Evolutionary conservation across 2,888 invertebrate genomes (phyloP).

Genomic region (Oxystoma pomonae): DNA sequence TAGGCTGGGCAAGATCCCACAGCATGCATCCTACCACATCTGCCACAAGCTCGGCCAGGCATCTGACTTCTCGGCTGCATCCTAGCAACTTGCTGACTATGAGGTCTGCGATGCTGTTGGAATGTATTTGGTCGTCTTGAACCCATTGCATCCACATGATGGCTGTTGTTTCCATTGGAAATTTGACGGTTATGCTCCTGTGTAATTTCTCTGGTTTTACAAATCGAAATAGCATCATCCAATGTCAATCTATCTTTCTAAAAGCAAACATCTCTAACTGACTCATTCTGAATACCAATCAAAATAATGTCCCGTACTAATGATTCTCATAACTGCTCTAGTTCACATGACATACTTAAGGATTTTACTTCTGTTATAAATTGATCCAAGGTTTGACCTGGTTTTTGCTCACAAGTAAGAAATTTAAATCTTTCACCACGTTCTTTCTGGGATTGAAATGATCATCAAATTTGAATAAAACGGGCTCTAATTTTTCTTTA

Average conservation of each 20-base stretch:
- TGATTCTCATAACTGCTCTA: conserved; percentile 13
- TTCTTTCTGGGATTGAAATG: conserved; percentile 21
- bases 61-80: not conserved
- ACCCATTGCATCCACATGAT: not conserved
- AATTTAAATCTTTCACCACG: conserved; percentile 17
- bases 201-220: not conserved
- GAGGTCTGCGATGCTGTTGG: too few species aligned
- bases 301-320: conserved; percentile 15
- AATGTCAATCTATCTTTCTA: not conserved
- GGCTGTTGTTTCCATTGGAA: not conserved
- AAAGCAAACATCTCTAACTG: conserved; percentile 15
- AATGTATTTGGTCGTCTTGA: not conserved
- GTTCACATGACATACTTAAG: conserved; percentile 17
- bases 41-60: not conserved
- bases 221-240: not conserved
- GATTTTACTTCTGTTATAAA: conserved; percentile 23
- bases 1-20: conserved; percentile 13
- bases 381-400: conserved; percentile 19
- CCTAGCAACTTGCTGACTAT: too few species aligned
- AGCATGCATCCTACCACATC: conserved; percentile 11
- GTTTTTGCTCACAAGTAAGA: conserved; percentile 20
- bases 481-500: conserved; percentile 6
- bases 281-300: conserved; percentile 15
- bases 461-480: conserved; percentile 14
- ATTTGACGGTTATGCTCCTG: not conserved